Evolutionary conservation across 2,113 vertebrate genomes (phyloP).

Genomic region (Leucosticte australis): DNA sequence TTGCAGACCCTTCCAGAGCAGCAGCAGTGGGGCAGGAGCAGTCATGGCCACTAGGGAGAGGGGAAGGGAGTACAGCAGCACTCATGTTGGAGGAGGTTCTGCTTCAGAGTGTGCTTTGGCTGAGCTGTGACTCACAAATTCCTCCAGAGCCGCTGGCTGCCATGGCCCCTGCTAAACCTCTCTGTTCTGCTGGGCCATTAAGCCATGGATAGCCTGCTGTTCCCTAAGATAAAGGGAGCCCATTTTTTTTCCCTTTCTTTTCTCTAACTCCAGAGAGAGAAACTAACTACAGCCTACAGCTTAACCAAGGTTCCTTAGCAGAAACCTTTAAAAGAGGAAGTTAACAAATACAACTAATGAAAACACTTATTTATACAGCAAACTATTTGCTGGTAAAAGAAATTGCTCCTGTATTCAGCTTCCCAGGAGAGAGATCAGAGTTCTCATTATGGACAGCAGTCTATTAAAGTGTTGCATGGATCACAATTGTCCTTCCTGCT

Average conservation of each 20-base stretch:
- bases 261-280: not conserved
- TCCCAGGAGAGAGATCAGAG: not conserved
- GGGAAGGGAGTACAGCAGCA: fast-evolving
- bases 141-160: not conserved
- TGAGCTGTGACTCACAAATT: not conserved
- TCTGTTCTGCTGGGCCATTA: not conserved
- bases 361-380: not conserved
- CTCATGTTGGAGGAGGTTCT: not conserved
- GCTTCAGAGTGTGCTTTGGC: not conserved
- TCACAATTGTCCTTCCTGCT: not conserved
- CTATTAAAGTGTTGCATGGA: not conserved
- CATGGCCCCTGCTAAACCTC: not conserved
- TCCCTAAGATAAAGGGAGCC: not conserved
- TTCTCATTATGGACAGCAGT: fast-evolving
- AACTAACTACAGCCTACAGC: not conserved
- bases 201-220: not conserved
- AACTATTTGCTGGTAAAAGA: not conserved
- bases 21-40: not conserved
- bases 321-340: not conserved
- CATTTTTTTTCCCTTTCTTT: not conserved
- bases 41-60: fast-evolving
- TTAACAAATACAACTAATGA: not conserved
- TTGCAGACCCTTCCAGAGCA: not conserved
- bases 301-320: not conserved
- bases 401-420: not conserved